Conservation (phyloP, 2,797 vertebrate species). For the Macropodus opercularis region DNA sequence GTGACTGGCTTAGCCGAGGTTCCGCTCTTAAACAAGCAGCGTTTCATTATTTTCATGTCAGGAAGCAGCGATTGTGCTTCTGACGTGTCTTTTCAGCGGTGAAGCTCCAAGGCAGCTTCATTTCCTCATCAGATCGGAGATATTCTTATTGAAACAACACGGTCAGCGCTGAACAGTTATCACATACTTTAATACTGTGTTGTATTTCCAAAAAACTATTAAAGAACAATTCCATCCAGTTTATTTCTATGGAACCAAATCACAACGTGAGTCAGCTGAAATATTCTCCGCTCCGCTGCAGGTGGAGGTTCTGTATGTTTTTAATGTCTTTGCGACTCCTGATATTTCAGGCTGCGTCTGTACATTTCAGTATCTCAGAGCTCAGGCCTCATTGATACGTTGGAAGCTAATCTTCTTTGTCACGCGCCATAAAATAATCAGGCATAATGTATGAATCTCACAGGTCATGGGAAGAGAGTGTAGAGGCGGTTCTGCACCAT, state of each 20-base stretch:
- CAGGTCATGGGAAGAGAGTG: slow-evolving; percentile 6
- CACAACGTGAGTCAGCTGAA: too few relatives aligned
- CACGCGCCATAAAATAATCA: slow-evolving; percentile 18
- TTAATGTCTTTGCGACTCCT: too few relatives aligned
- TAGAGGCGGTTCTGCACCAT: neutral
- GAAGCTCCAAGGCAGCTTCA: slow-evolving; percentile 46
- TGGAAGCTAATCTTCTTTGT: slow-evolving; percentile 23
- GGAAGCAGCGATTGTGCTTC: slow-evolving; percentile 29
- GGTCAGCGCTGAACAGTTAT: too few relatives aligned
- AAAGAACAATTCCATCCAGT: too few relatives aligned
- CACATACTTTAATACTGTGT: too few relatives aligned
- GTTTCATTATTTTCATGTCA: slow-evolving; percentile 59
- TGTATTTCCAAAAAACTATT: too few relatives aligned
- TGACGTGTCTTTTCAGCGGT: slow-evolving; percentile 41
- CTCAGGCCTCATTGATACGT: neutral
- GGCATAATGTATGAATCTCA: slow-evolving; percentile 12
- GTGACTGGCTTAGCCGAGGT: slow-evolving; percentile 9
- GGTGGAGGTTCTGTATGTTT: too few relatives aligned
- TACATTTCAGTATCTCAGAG: too few relatives aligned
- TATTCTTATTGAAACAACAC: too few relatives aligned
- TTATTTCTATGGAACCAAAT: too few relatives aligned
- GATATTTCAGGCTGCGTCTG: too few relatives aligned
- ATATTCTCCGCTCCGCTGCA: too few relatives aligned
- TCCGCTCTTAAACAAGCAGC: slow-evolving; percentile 14
- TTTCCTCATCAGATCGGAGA: slow-evolving; percentile 51